phyloP scores from a whole-genome alignment of 2,888 invertebrate genomes.

The Endotricha flammealis region DNA sequence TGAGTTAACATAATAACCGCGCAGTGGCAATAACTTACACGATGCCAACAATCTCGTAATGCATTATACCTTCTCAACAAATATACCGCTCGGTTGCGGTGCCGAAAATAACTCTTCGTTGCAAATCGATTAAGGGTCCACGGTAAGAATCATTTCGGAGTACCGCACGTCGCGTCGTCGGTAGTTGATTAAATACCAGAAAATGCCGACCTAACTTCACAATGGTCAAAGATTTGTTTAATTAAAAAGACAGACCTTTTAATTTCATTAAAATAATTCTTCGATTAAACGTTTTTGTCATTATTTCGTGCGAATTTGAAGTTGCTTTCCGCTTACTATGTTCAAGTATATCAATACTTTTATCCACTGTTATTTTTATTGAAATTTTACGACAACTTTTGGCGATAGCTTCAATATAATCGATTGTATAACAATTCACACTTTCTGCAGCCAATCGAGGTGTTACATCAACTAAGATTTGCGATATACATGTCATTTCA shows the following conservation, averaged over 20 bases:
- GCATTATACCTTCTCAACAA: not conserved
- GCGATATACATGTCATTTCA: conserved; percentile 8
- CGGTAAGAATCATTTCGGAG: conserved; percentile 12
- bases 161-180: conserved; percentile 15
- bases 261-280: too few relatives aligned
- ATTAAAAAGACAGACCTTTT: too few relatives aligned
- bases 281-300: too few relatives aligned
- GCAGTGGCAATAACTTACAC: too few relatives aligned
- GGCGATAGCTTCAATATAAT: conserved; percentile 29
- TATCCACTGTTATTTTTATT: too few relatives aligned
- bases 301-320: too few relatives aligned
- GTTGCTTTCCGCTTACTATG: too few relatives aligned
- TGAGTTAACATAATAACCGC: too few relatives aligned
- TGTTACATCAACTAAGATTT: conserved; percentile 20
- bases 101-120: conserved; percentile 17
- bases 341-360: too few relatives aligned
- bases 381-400: conserved; percentile 16
- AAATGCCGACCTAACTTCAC: conserved; percentile 2
- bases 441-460: conserved; percentile 27
- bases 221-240: too few relatives aligned
- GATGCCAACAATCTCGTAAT: not conserved
- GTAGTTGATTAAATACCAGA: conserved; percentile 1
- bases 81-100: not conserved
- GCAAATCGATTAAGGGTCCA: conserved; percentile 18
- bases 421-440: conserved; percentile 37